Evolutionary conservation across 2,113 vertebrate species (phyloP), one percentile per base, ranked within the genome.

Genomic region (Misgurnus mizolepis): DNA sequence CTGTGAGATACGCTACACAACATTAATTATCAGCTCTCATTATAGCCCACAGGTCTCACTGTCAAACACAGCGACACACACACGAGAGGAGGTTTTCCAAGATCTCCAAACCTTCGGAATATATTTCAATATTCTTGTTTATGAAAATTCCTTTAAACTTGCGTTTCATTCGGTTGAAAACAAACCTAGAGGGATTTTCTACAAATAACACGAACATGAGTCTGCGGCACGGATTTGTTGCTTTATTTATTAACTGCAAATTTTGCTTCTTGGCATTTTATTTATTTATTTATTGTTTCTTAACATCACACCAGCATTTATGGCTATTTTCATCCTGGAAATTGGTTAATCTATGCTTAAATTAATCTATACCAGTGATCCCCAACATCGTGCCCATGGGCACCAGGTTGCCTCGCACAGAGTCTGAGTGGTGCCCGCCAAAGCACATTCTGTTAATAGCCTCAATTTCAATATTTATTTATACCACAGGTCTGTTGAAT

Each of bases 1-100:
- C 62, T 43, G 14, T 62, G 67, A 80, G 80, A 82, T 82, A 80
- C 67, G 80, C 83, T n/a, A 9, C 43, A 53, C 65, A 67, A 50
- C 73, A 79, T 82, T 86, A 80, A 84, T 82, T 83, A 83, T 45
- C 79, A 79, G 53, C 66, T 60, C 64, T 79, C 62, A 69, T 69
- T 76, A 76, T 79, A 79, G 43, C 84, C 68, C 14, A 3, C 77
- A 15, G 61, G 67, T 62, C 60, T 71, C 50, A 18, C 65, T 76
- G 72, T 43, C 55, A 34, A 12, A 22, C 67, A 34, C 27, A 34
- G 41, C 34, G 22, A 6, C 41, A 17, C 5, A 40, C 5, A 22
- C 73, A 14, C 34, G 5, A 18, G 18, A 9, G 27, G 0, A 15
- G 18, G 55, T 27, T 74, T 74, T 55, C 71, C 40, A 58, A 55